These are phyloP conservation scores for Notodonta ziczac DNA, from an alignment of 2,888 invertebrate genomes.

Conservation along the genomic window DNA sequence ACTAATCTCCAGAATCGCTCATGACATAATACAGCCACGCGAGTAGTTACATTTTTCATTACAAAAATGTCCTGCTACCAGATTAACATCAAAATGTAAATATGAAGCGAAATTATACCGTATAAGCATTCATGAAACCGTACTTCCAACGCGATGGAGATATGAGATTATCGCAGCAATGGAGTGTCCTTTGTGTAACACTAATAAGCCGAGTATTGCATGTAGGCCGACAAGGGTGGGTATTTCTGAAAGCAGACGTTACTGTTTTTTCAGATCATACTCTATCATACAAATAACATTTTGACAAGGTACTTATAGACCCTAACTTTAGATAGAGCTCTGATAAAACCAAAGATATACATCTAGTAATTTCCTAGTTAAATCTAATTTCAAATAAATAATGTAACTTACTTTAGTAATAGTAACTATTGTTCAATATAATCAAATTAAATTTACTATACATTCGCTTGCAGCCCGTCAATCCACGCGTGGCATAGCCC, in stretches of 20 bases:
- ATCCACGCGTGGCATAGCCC: neutral
- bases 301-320: too few species aligned
- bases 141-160: neutral
- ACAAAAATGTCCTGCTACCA: constrained; percentile 4
- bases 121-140: constrained; percentile 4
- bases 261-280: too few species aligned
- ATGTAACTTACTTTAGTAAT: too few species aligned
- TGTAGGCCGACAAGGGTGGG: neutral
- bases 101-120: constrained; percentile 3
- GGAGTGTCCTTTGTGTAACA: neutral
- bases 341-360: too few species aligned
- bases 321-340: too few species aligned
- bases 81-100: constrained; percentile 9
- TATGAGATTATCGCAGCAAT: neutral
- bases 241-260: too few species aligned
- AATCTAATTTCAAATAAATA: too few species aligned
- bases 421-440: too few species aligned
- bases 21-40: neutral
- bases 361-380: too few species aligned
- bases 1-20: neutral
- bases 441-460: neutral
- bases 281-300: too few species aligned
- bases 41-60: neutral
- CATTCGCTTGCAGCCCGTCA: neutral
- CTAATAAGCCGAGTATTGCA: neutral